Base-by-base conservation (phyloP, 2,113 vertebrate species). In the Panthera leo region DNA sequence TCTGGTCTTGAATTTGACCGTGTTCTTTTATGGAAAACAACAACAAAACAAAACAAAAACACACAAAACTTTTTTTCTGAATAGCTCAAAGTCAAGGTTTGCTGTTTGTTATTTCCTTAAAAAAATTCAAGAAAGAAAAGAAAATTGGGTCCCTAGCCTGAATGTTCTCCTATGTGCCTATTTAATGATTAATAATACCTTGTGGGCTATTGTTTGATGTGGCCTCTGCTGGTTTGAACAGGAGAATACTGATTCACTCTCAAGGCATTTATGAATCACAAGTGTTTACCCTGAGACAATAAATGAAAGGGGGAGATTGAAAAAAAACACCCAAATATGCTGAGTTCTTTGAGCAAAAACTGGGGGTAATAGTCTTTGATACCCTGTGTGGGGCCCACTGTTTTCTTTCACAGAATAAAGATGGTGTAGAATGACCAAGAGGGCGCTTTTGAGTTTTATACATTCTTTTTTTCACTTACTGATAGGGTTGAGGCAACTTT, bases 121-220 rank as follows among this genome's bases (percentile, higher is more conserved):
- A 91, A 84, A 78, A 68, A 34, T 39, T 39, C 85, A 80, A 97
- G 86, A 93, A 97, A 91, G 82, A 93, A 98, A 96, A 98, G 95
- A 98, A 96, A 97, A 96, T 94, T 92, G 94, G 45, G 55, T 88
- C 29, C 83, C 71, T 91, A 14, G 88, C 97, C 90, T 95, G 92
- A 98, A 94, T 96, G 96, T 97, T 98, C 97, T 92, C 97, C 97
- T 98, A 97, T 98, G 96, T 96, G 96, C 97, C 92, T 98, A 98
- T 98, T 98, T 98, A 99, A 99, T 99, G 98, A 99, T 99, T 99
- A 99, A 99, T 98, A 97, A 85, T 96, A 97, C 98, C 97, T 98
- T 97, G 96, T 97, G 96, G 93, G 98, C 96, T 98, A 96, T 97
- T 97, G 98, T 99, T 98, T 98, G 98, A 98, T 98, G 98, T 98